Base-by-base conservation (phyloP, 2,888 invertebrate genomes). In the Alsophila aescularia region DNA sequence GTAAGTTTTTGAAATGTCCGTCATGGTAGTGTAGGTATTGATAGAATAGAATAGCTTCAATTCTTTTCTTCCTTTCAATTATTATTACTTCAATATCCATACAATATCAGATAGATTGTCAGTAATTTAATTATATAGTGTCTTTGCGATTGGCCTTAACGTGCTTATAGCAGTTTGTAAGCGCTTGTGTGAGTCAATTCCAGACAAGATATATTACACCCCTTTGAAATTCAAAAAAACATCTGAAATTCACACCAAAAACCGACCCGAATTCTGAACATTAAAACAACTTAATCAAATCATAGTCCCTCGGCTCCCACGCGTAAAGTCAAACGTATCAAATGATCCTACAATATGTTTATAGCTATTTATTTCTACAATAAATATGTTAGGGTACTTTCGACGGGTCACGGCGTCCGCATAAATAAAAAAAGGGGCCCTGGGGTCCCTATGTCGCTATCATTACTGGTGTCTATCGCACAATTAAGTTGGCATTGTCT, bases 401-500 rank as follows among this genome's bases (percentile, higher is more conserved):
- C 72, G 73, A 72, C 73, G 77, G 83, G 86, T 88, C 85, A 85
- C 75, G 82, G 82, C 67, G 73, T 70, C 71, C 78, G 70, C 77
- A 86, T 89, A 85, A 87, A 88, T 87, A 70, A 70, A 66, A 70
- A 69, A 72, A 24, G 24, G 76, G 77, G 72, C 13, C 21, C 10
- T 10, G 34, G 51, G 43, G 29, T 34, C 43, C 14, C 9, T 34
- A 79, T 75, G 60, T 78, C 51, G 42, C 43, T 75, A 80, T 83
- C 84, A 84, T 86, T 85, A 81, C 84, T 82, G 85, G 85, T 85
- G 82, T 79, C 85, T 85, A 77, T 88, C 88, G 86, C 83, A 79
- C 90, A 91, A 91, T 91, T 91, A 90, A 87, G 79, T 81, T 72
- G 58, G 67, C 79, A 88, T 91, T 92, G 91, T 91, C 75, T 79